phyloP scores from a whole-genome alignment of 2,797 vertebrate genomes.

The Pempheris klunzingeri region DNA sequence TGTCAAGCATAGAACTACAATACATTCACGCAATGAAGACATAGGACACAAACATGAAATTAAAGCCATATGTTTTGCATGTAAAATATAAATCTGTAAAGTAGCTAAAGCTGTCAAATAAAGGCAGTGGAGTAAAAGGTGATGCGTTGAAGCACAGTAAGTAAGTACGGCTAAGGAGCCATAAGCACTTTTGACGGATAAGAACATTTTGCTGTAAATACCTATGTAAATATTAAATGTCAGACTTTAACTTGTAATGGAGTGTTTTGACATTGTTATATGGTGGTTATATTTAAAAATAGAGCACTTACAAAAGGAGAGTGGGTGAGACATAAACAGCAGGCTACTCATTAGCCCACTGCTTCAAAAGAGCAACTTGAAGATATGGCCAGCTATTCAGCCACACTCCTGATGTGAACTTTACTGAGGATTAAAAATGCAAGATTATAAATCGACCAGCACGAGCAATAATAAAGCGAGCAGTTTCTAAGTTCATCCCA shows the following conservation, averaged over 20 bases:
- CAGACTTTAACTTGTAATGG: not conserved
- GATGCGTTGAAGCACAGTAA: too few species aligned
- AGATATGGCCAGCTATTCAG: constrained; percentile 37
- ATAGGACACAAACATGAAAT: too few species aligned
- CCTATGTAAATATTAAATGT: not conserved
- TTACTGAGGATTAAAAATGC: constrained; percentile 53
- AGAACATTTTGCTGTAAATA: not conserved
- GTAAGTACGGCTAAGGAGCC: not conserved
- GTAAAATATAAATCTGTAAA: not conserved
- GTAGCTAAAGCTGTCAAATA: not conserved
- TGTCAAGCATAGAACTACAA: too few species aligned
- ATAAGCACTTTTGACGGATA: not conserved
- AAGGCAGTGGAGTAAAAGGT: too few species aligned
- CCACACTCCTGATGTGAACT: constrained; percentile 46
- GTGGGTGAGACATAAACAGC: constrained; percentile 6
- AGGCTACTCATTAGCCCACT: constrained; percentile 27
- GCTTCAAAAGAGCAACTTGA: constrained; percentile 33
- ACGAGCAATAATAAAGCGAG: constrained; percentile 41
- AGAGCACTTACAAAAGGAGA: not conserved
- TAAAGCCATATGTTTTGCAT: too few species aligned
- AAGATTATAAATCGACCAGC: constrained; percentile 44
- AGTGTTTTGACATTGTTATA: constrained; percentile 3
- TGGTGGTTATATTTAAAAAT: not conserved
- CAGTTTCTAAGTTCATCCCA: constrained; percentile 34
- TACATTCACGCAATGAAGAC: too few species aligned